phyloP scores from a whole-genome alignment of 1,140 invertebrate genomes.

The Dendroctonus ponderosae region DNA sequence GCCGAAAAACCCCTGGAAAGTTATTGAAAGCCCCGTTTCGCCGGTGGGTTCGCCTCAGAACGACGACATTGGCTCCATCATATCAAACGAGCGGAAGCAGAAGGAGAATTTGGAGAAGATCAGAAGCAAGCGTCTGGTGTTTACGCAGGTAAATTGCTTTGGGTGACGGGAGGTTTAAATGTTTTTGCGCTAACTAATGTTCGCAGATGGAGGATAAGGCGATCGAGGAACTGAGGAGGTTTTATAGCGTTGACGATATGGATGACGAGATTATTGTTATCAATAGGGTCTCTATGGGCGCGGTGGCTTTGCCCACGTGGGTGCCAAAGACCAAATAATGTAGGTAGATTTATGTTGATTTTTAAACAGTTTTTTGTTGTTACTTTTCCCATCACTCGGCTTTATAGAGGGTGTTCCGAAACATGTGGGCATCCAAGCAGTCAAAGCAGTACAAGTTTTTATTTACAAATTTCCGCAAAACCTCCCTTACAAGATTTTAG shows the following conservation, averaged over 20 bases:
- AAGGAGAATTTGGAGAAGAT: conserved; percentile 61
- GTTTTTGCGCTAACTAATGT: not conserved
- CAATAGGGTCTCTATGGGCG: conserved; percentile 52
- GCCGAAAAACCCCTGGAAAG: conserved; percentile 50
- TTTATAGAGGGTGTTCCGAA: too few species aligned
- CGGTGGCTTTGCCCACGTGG: conserved; percentile 62
- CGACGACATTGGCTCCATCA: conserved; percentile 56
- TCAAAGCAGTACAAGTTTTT: too few species aligned
- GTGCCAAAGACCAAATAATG: conserved; percentile 44
- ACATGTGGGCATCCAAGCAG: too few species aligned
- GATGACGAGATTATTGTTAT: conserved; percentile 66
- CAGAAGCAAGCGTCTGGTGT: conserved; percentile 60
- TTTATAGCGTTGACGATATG: conserved; percentile 61
- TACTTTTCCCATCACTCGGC: too few species aligned
- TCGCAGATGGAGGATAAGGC: conserved; percentile 71
- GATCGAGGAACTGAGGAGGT: conserved; percentile 65
- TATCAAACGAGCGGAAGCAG: conserved; percentile 61
- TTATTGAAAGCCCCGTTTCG: conserved; percentile 31
- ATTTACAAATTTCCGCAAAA: too few species aligned
- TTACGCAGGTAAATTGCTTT: conserved; percentile 58
- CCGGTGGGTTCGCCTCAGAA: conserved; percentile 30
- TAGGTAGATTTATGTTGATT: not conserved
- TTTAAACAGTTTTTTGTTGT: too few species aligned
- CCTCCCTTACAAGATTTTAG: too few species aligned
- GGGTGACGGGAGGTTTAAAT: not conserved